Base-by-base conservation (phyloP, 2,797 vertebrate genomes). In the Cryptoprocta ferox region DNA sequence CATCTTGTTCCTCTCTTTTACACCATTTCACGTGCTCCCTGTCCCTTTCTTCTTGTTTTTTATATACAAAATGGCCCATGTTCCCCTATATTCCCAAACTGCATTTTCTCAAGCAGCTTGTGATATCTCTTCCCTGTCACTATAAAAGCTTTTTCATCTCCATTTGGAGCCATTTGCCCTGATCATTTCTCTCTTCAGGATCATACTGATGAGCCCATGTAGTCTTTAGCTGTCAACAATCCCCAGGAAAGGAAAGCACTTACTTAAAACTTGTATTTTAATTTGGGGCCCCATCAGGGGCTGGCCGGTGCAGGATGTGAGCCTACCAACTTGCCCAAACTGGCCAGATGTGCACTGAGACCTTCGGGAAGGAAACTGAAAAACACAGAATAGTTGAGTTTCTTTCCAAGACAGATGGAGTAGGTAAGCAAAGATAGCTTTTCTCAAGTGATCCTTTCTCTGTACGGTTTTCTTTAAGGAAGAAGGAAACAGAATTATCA, bases 121-220 rank as follows among this genome's bases (percentile, higher is more conserved):
- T 56, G 18, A 42, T 89, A 89, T 84, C 79, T 97, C 92, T 96
- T 95, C 68, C 88, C 91, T 97, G 91, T 95, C 88, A 70, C 91
- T 73, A 68, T 97, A 97, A 98, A 97, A 96, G 96, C 97, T 59
- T 95, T 97, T 97, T 90, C 95, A 91, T 97, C 96, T 95, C 90
- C 94, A 89, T 96, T 97, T 94, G 80, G 93, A 97, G 79, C 91
- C 95, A 86, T 97, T 98, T 96, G 79, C 96, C 71, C 75, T 32
- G 85, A 97, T 97, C 82, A 48, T 93, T 88, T 94, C 92, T 96
- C 82, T 98, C 94, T 95, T 90, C 35, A 78, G 92, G 73, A 97
- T 96, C 93, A 76, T 80, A 45, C 68, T 53, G 87, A 94, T 83
- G 76, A 96, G 75, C 83, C 70, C 71, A 32, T 80, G 87, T 79